Base-by-base conservation (phyloP, 2,888 invertebrate genomes). In the Biston stratarius region DNA sequence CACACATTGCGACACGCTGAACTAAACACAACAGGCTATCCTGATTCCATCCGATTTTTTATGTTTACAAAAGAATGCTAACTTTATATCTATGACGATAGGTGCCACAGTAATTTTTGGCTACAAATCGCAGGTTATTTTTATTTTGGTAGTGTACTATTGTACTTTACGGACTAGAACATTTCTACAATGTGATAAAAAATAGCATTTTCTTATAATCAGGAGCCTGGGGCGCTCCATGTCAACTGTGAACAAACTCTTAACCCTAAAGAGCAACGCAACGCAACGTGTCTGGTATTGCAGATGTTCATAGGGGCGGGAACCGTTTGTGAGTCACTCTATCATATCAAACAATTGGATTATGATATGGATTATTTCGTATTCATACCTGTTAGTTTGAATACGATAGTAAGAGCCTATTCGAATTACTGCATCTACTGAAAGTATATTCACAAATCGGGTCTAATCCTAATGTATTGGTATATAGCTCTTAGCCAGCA, bases 1-100 rank as follows among this genome's bases (percentile, higher is more conserved):
- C 82, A 82, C 82, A 87, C 86, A 90, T 92, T 92, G 87, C 92
- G 92, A 91, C 92, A 92, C 89, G 90, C 83, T 85, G 85, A 84
- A 86, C 87, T 89, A 88, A 89, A 85, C 92, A 91, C 86, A 80
- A 83, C 83, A 77, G 77, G 83, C 84, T 86, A 84, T 84, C 84
- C 84, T 81, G 83, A 79, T 74, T 77, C 77, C 79, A 71, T 71
- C 77, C 76, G 74, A 80, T 78, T 82, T 78, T 38, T 45, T 75
- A 74, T 77, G 75, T 71, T 74, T 70, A 66, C 72, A 64, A 76
- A 73, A 79, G 72, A 84, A 78, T 80, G 69, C 80, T 76, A 70
- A 80, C 83, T 79, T 74, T 80, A 82, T 78, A 64, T 61, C 48
- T 53, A 59, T 52, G 34, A 48, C 49, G 14, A 51, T 51, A 64